Evolutionary conservation across 2,113 vertebrate genomes (phyloP), one percentile per base, ranked within the genome.

Genomic region (Melanotaenia duboulayi): DNA sequence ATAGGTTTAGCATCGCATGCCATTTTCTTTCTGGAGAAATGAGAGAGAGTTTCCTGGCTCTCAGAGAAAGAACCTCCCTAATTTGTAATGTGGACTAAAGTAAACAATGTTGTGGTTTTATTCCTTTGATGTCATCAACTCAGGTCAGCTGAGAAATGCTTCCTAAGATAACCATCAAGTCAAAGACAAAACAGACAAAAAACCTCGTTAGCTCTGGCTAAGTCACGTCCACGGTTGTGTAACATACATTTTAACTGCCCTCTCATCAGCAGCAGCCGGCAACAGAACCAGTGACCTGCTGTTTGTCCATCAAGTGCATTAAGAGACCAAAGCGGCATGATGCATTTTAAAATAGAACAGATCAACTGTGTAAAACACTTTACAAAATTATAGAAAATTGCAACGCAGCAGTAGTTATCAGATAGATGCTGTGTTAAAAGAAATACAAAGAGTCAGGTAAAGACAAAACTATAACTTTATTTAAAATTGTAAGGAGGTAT

Each of bases 201-300:
- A 48, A 11, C 55, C 19, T 63, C 3, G 9, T 63, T 22, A 52
- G 28, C n/a, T 24, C 16, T 20, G 61, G 4, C 62, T 65, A 73
- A 65, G 56, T 70, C 71, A 39, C 0, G 42, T 48, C 23, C 60
- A 12, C 44, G 48, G 76, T 35, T n/a, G 19, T 63, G 69, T 61
- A 74, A 87, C 78, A 70, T 61, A 59, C 11, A 79, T 37, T 80
- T 12, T 63, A 23, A 79, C 54, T 61, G 73, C 62, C 75, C 28
- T 83, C 62, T 51, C 37, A 54, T 56, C 65, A 35, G 65, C 63
- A 62, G 52, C 40, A 16, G 1, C 35, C 32, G 7, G 51, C 22
- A 55, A 25, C 51, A 68, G 7, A 58, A 10, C 3, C 2, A 19
- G 20, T 66, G 67, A 76, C 42, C 22, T 65, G 46, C 61, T 64